A percentile compares a stretch with the other conserved stretches of the same genome.
phyloP scores from a whole-genome alignment of 2,888 invertebrate genomes.

The Nasonovia ribisnigri region DNA sequence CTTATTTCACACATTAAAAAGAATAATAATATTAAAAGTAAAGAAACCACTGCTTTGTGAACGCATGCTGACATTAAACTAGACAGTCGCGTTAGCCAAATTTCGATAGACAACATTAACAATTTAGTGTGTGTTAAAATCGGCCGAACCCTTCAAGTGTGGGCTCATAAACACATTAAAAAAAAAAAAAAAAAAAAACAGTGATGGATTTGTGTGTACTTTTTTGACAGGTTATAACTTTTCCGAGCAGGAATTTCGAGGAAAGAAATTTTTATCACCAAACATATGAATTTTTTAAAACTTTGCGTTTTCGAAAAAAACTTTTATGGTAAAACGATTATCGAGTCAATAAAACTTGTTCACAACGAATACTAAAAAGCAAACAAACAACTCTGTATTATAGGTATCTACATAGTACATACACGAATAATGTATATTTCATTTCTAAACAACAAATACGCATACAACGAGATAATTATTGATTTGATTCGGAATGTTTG shows the following conservation, averaged over 20 bases:
- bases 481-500: background rate
- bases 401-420: background rate
- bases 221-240: background rate
- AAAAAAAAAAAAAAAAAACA: background rate
- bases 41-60: background rate
- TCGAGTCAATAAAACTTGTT: background rate
- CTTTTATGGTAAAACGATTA: background rate
- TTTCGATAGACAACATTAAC: conserved; percentile 51
- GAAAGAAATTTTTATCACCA: background rate
- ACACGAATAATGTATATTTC: background rate
- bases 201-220: background rate
- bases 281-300: background rate
- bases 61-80: background rate
- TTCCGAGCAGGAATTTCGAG: background rate
- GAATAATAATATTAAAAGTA: background rate
- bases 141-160: conserved; percentile 21
- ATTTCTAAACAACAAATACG: background rate
- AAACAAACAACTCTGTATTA: background rate
- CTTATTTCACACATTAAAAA: conserved; percentile 23
- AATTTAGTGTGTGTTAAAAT: conserved; percentile 40
- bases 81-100: conserved; percentile 25
- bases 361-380: background rate
- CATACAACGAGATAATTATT: background rate
- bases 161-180: background rate
- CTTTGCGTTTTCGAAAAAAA: background rate